Percentiles rank a stretch among this genome's conserved stretches.
Conservation (phyloP, 2,888 invertebrate species). For the Eristalis intricaria region DNA sequence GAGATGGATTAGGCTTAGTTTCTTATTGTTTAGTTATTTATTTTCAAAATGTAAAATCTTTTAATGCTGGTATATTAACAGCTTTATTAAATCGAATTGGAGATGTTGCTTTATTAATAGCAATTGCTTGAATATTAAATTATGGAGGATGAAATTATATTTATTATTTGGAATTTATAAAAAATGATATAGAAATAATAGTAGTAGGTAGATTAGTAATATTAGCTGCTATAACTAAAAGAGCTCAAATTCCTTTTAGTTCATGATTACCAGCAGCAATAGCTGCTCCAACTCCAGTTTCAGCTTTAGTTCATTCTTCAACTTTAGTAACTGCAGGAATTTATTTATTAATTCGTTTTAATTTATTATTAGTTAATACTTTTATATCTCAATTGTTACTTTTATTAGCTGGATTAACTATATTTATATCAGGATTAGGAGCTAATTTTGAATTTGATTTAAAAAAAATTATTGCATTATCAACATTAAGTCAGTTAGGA, state of each 20-base stretch:
- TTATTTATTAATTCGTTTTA: conserved; percentile 88
- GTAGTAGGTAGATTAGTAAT: conserved; percentile 82
- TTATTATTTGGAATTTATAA: conserved; percentile 83
- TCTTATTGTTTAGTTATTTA: conserved; percentile 86
- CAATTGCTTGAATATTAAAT: conserved; percentile 84
- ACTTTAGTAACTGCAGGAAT: conserved; percentile 90
- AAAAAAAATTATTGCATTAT: conserved; percentile 90
- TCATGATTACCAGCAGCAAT: conserved; percentile 88
- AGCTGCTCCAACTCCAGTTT: conserved; percentile 88
- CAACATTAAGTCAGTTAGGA: conserved; percentile 88
- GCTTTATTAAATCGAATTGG: conserved; percentile 88
- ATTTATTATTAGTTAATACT: conserved; percentile 81
- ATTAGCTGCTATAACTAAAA: conserved; percentile 87
- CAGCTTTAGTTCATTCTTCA: conserved; percentile 90
- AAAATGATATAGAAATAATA: conserved; percentile 81
- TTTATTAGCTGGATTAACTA: conserved; percentile 83
- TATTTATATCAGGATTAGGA: conserved; percentile 84
- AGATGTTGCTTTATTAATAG: conserved; percentile 86
- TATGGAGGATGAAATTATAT: conserved; percentile 83
- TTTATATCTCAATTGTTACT: conserved; percentile 82
- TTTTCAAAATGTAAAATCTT: conserved; percentile 85
- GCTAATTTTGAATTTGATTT: conserved; percentile 86
- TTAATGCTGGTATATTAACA: conserved; percentile 88
- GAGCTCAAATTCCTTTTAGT: conserved; percentile 91
- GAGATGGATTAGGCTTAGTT: conserved; percentile 87